Conservation (phyloP, 2,888 invertebrate species). For the Drosophila ochracea region DNA sequence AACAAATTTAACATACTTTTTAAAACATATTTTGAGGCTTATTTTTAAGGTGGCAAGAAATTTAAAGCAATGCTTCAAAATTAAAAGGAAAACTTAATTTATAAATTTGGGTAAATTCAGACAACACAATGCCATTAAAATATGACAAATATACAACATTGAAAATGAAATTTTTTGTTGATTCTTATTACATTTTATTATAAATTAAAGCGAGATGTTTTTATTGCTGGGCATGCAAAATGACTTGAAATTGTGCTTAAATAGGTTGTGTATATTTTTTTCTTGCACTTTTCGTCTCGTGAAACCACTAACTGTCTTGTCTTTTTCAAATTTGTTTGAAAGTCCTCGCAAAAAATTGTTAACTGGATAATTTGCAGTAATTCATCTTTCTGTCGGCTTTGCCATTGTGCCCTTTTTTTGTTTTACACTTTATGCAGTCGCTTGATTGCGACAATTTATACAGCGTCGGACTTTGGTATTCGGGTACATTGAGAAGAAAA, state of each 20-base stretch:
- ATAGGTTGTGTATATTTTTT: slow-evolving; percentile 33
- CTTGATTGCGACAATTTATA: slow-evolving; percentile 81
- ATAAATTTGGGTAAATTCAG: background rate
- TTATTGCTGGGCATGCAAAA: slow-evolving; percentile 8
- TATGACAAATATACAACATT: background rate
- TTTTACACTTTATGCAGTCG: slow-evolving; percentile 43
- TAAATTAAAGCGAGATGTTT: background rate
- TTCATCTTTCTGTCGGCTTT: slow-evolving; percentile 75
- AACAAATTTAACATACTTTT: slow-evolving; percentile 1
- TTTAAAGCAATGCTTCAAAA: background rate
- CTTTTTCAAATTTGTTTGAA: slow-evolving; percentile 42
- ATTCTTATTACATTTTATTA: background rate
- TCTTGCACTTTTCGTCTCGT: slow-evolving; percentile 33
- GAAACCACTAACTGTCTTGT: slow-evolving; percentile 24
- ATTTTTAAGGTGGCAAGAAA: background rate
- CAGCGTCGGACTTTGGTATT: slow-evolving; percentile 63
- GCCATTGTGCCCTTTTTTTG: slow-evolving; percentile 8
- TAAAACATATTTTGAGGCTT: background rate
- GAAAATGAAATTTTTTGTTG: background rate
- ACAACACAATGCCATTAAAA: background rate
- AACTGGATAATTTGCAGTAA: slow-evolving; percentile 81
- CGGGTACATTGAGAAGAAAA: slow-evolving; percentile 43
- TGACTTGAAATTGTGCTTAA: slow-evolving; percentile 29
- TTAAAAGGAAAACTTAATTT: background rate
- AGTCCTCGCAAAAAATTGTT: slow-evolving; percentile 61